Percentiles rank a stretch among this genome's conserved stretches.
Conservation (phyloP, 1,140 invertebrate species). For the Monomorium pharaonis region DNA sequence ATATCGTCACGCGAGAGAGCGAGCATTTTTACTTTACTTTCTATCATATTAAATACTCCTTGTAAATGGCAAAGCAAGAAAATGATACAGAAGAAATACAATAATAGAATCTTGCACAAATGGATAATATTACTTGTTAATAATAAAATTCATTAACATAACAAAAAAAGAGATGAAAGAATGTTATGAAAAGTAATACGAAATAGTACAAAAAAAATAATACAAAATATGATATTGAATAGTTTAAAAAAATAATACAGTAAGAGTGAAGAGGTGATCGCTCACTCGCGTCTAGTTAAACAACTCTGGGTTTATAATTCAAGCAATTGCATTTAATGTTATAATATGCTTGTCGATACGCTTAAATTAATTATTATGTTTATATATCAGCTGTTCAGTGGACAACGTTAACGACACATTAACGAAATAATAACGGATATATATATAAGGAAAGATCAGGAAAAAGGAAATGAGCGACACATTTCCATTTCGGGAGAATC, state of each 20-base stretch:
- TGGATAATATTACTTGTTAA: neutral
- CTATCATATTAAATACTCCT: neutral
- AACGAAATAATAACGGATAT: slow-evolving; percentile 20
- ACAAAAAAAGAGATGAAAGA: neutral
- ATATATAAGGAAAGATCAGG: neutral
- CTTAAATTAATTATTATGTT: slow-evolving; percentile 46
- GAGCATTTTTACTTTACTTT: neutral
- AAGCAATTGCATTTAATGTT: slow-evolving; percentile 72
- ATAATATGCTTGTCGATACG: slow-evolving; percentile 63
- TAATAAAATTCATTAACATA: neutral
- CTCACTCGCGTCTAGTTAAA: slow-evolving; percentile 5
- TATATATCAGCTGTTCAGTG: slow-evolving; percentile 10
- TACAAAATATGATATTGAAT: neutral
- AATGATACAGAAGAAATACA: neutral
- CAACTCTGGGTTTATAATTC: slow-evolving; percentile 64
- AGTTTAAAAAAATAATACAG: neutral
- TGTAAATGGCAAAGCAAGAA: neutral
- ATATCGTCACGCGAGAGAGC: neutral
- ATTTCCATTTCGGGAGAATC: slow-evolving; percentile 9
- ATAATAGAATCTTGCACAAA: neutral
- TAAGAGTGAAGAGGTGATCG: neutral
- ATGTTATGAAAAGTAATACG: neutral
- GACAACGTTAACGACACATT: slow-evolving; percentile 22
- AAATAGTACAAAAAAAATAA: neutral
- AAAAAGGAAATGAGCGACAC: neutral